These are phyloP conservation scores for Seira musarum DNA, from an alignment of 2,888 invertebrate genomes.

Conservation along the genomic window DNA sequence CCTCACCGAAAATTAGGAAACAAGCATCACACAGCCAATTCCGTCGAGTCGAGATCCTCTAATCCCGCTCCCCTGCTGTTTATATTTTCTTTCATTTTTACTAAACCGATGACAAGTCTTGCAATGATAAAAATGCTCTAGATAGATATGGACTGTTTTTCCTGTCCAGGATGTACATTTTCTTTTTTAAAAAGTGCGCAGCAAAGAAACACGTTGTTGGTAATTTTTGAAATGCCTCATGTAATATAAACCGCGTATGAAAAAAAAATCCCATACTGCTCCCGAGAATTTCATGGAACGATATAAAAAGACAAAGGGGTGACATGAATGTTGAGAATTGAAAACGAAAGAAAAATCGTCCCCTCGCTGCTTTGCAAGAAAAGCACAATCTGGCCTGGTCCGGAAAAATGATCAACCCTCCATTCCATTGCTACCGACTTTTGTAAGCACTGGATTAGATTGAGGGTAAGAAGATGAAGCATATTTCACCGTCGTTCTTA, in stretches of 20 bases:
- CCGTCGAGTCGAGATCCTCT: neutral
- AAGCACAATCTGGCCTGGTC: neutral
- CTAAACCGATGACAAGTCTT: neutral
- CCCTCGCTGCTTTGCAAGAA: neutral
- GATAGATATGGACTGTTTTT: too few species aligned
- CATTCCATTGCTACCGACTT: neutral
- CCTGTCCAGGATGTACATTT: too few species aligned
- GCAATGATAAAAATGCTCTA: too few species aligned
- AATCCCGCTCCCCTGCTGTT: slow-evolving; percentile 52
- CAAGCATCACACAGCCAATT: slow-evolving; percentile 16
- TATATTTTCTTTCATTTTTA: slow-evolving; percentile 29
- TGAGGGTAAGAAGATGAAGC: neutral
- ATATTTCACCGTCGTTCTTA: too few species aligned
- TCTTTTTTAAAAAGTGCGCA: too few species aligned
- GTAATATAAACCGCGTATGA: too few species aligned
- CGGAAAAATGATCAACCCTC: neutral
- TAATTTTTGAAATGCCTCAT: too few species aligned
- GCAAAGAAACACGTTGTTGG: too few species aligned
- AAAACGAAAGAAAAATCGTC: neutral
- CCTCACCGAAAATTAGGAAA: slow-evolving; percentile 20
- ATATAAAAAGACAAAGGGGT: too few species aligned
- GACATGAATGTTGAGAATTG: too few species aligned
- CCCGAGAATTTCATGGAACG: too few species aligned
- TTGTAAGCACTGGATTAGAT: neutral
- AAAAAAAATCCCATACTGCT: too few species aligned